Conservation (phyloP, 2,113 vertebrate species). For the Hypocryptadius cinnamomeus region DNA sequence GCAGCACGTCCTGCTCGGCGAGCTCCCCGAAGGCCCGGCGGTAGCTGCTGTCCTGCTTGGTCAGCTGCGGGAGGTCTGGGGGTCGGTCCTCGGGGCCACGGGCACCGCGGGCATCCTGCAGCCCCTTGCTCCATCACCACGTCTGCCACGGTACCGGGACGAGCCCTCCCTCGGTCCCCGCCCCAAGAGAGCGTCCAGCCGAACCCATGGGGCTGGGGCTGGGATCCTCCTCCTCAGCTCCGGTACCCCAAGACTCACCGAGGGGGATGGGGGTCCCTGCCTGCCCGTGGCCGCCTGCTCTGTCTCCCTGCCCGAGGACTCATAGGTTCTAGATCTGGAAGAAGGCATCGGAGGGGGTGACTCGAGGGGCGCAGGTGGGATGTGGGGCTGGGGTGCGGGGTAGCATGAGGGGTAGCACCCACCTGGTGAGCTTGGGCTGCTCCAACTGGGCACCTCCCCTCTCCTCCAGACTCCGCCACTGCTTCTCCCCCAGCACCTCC, state of each 20-base stretch:
- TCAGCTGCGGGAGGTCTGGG: neutral
- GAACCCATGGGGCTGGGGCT: fast-evolving
- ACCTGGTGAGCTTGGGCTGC: neutral
- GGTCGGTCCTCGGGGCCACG: neutral
- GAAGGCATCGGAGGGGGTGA: neutral
- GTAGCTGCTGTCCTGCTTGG: slow-evolving; percentile 75
- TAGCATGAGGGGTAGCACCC: neutral
- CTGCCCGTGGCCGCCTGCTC: neutral
- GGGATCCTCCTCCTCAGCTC: neutral
- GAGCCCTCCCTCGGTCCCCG: fast-evolving
- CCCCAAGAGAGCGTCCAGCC: fast-evolving
- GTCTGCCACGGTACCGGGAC: fast-evolving
- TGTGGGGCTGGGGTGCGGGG: slow-evolving; percentile 29
- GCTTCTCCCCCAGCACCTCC: slow-evolving; percentile 57
- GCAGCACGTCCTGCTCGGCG: slow-evolving; percentile 65
- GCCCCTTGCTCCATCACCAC: neutral
- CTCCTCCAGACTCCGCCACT: slow-evolving; percentile 77
- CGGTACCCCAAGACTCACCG: neutral
- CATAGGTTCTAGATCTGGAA: slow-evolving; percentile 28
- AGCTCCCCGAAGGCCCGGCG: slow-evolving; percentile 79
- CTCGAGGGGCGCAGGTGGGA: neutral
- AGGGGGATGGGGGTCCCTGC: neutral
- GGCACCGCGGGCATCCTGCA: neutral
- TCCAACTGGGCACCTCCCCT: neutral
- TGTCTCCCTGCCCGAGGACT: neutral